Conservation (phyloP, 1,140 invertebrate genomes). For the Eumaeus atala region DNA sequence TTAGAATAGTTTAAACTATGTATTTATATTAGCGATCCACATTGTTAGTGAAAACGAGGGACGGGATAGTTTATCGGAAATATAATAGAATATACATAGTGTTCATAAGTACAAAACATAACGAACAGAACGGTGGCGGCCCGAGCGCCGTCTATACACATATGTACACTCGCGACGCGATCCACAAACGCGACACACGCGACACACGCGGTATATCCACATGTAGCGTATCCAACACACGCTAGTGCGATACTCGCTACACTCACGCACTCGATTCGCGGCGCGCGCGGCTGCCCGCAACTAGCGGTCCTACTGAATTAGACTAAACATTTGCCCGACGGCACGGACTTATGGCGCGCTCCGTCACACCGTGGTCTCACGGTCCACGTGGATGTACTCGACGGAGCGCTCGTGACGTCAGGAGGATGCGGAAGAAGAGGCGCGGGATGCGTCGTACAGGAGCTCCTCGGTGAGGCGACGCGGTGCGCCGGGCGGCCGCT, state of each 20-base stretch:
- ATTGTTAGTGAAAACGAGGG: conserved; percentile 54
- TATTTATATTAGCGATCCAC: conserved; percentile 51
- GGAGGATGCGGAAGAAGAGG: conserved; percentile 78
- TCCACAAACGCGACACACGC: conserved; percentile 4
- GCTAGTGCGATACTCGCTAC: background rate
- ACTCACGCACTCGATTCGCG: background rate
- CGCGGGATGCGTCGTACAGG: conserved; percentile 75
- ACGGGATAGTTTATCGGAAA: conserved; percentile 59
- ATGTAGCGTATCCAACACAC: too few species aligned
- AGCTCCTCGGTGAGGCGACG: conserved; percentile 75
- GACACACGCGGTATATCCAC: conserved; percentile 1
- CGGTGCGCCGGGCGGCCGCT: conserved; percentile 49
- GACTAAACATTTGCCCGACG: conserved; percentile 16
- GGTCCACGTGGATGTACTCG: conserved; percentile 91
- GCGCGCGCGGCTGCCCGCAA: conserved; percentile 13
- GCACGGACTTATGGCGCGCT: conserved; percentile 31
- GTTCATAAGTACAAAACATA: conserved; percentile 23
- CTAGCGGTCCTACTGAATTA: conserved; percentile 18
- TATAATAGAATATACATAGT: conserved; percentile 38
- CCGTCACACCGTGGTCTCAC: conserved; percentile 88
- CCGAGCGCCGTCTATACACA: background rate
- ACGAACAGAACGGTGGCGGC: conserved; percentile 13
- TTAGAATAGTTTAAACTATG: conserved; percentile 37
- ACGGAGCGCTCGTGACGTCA: conserved; percentile 90
- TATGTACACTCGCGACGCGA: conserved; percentile 4